phyloP scores from a whole-genome alignment of 2,797 vertebrate species.

The Oophaga sylvatica region DNA sequence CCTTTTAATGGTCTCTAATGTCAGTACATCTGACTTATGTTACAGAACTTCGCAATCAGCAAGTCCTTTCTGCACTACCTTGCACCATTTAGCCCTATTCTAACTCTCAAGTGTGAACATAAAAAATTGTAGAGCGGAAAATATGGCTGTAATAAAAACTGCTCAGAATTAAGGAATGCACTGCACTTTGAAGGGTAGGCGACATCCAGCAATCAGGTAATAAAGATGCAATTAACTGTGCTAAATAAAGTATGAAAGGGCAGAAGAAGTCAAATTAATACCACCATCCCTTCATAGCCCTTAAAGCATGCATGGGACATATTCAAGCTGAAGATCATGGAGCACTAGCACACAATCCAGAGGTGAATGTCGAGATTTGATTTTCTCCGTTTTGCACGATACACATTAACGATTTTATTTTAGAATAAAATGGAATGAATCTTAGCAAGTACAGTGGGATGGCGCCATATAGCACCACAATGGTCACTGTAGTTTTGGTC shows the following conservation, averaged over 20 bases:
- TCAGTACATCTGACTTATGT: slow-evolving; percentile 53
- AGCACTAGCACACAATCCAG: neutral
- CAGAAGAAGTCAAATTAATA: neutral
- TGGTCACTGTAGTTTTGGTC: neutral
- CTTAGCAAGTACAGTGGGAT: neutral
- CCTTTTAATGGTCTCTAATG: slow-evolving; percentile 42
- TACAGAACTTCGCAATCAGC: neutral
- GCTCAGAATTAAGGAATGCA: neutral
- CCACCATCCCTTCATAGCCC: neutral
- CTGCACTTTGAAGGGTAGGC: neutral
- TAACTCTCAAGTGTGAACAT: neutral
- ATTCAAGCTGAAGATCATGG: neutral
- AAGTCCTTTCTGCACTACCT: slow-evolving; percentile 18
- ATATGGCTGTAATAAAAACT: slow-evolving; percentile 1
- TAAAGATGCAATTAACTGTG: neutral
- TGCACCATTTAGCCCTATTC: slow-evolving; percentile 60
- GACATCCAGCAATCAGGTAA: neutral
- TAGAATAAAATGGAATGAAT: neutral
- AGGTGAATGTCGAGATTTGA: no score
- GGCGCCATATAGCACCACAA: neutral
- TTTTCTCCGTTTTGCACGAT: neutral
- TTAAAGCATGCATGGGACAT: neutral
- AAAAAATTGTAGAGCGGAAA: slow-evolving; percentile 60
- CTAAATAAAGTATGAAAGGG: no score
- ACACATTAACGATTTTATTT: no score